phyloP scores from a whole-genome alignment of 2,888 invertebrate genomes.

The Melinopterus prodromus region DNA sequence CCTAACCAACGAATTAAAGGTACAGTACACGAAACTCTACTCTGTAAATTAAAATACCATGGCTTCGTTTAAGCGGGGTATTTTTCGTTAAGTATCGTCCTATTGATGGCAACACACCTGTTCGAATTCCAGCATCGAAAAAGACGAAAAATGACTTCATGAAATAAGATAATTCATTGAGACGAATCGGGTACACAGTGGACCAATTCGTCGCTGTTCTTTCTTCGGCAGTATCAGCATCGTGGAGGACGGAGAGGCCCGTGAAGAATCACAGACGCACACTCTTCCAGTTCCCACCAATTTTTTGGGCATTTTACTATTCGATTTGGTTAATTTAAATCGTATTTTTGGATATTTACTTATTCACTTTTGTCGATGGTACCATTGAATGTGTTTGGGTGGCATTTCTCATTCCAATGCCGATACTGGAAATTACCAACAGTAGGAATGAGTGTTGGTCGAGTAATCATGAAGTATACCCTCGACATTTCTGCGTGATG shows the following conservation, averaged over 20 bases:
- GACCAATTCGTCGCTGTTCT: not conserved
- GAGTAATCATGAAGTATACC: not conserved
- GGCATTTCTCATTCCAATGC: conserved; percentile 14
- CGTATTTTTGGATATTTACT: conserved; percentile 42
- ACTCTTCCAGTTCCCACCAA: conserved; percentile 41
- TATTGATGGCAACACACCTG: not conserved
- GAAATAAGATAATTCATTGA: conserved; percentile 22
- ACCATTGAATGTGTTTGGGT: conserved; percentile 6
- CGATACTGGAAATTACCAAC: not conserved
- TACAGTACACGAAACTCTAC: not conserved
- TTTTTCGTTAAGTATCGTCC: not conserved
- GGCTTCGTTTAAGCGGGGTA: not conserved
- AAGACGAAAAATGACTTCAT: conserved; percentile 1
- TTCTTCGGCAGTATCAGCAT: not conserved
- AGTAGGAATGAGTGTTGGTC: not conserved
- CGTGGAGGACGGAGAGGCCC: not conserved
- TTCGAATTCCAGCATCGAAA: conserved; percentile 7
- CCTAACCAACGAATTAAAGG: not conserved
- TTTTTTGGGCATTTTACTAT: conserved; percentile 48
- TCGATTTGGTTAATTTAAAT: conserved; percentile 51
- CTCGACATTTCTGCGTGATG: no score
- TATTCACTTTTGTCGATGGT: conserved; percentile 40
- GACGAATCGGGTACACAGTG: conserved; percentile 11
- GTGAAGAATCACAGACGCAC: conserved; percentile 25
- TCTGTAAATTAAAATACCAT: not conserved